Conservation (phyloP, 2,888 invertebrate genomes). For the Dysmachus trigonus region DNA sequence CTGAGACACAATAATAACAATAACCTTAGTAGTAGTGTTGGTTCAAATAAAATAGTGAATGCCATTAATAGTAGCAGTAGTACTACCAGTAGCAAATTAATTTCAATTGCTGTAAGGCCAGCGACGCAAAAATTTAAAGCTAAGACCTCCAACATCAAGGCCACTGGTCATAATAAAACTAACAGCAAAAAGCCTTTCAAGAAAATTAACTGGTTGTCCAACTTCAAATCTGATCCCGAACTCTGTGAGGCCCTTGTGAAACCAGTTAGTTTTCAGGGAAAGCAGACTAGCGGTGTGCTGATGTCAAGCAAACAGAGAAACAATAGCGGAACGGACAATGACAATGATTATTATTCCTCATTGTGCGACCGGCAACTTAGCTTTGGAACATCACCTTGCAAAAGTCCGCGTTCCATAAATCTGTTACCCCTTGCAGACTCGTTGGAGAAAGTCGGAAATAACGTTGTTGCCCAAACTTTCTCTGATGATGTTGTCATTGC, state of each 20-base stretch:
- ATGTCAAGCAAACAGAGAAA: slow-evolving; percentile 9
- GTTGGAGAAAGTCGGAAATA: background rate
- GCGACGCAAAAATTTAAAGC: slow-evolving; percentile 39
- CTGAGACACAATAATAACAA: slow-evolving; percentile 35
- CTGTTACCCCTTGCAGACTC: background rate
- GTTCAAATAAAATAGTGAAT: slow-evolving; percentile 51
- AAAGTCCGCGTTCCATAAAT: slow-evolving; percentile 53
- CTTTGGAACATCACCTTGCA: slow-evolving; percentile 58
- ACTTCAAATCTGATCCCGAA: slow-evolving; percentile 58
- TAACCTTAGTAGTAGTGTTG: slow-evolving; percentile 53
- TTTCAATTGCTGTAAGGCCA: slow-evolving; percentile 39
- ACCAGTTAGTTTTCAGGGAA: slow-evolving; percentile 47
- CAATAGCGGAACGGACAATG: slow-evolving; percentile 47
- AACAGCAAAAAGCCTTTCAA: slow-evolving; percentile 45
- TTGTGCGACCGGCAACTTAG: slow-evolving; percentile 61
- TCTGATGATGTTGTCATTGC: slow-evolving; percentile 54
- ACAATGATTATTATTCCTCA: slow-evolving; percentile 57
- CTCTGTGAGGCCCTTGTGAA: slow-evolving; percentile 58
- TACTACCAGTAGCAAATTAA: slow-evolving; percentile 42
- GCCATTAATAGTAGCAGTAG: slow-evolving; percentile 49
- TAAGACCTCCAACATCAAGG: background rate
- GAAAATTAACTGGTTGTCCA: slow-evolving; percentile 51
- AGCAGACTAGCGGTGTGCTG: slow-evolving; percentile 12
- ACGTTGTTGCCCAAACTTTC: background rate
- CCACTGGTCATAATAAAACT: slow-evolving; percentile 40